Evolutionary conservation across 2,888 invertebrate species (phyloP).

Genomic region (Andrena camellia): DNA sequence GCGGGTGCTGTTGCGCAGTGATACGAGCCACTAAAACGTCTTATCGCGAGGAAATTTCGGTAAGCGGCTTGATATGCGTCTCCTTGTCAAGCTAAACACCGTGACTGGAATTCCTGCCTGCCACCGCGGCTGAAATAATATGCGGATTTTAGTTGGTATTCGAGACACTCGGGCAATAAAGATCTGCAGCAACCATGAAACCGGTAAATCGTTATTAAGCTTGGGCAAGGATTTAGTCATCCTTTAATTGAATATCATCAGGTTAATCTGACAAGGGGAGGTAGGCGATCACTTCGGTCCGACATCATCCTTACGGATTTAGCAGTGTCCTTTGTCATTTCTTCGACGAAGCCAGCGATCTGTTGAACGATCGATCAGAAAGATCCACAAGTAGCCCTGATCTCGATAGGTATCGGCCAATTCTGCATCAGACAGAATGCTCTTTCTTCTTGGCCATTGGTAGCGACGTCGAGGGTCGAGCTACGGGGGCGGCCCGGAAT

Average conservation of each 20-base stretch:
- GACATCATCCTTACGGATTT: neutral
- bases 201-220: neutral
- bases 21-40: conserved; percentile 45
- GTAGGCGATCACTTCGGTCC: neutral
- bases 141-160: conserved; percentile 10
- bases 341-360: too few relatives aligned
- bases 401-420: conserved; percentile 24
- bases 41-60: conserved; percentile 60
- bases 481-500: conserved; percentile 63
- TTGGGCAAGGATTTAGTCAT: neutral
- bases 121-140: neutral
- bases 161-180: neutral
- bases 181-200: neutral
- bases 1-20: conserved; percentile 25
- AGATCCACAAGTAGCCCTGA: neutral
- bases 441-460: neutral
- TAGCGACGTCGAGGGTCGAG: conserved; percentile 49
- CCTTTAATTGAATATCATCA: neutral
- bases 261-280: neutral
- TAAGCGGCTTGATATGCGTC: conserved; percentile 55
- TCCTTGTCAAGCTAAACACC: conserved; percentile 27
- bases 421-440: conserved; percentile 29
- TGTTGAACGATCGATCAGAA: neutral
- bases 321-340: too few relatives aligned
- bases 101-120: conserved; percentile 10